Evolutionary conservation across 2,797 vertebrate genomes (phyloP), one percentile per base, ranked within the genome.

Genomic region (Cyprinodon diabolis): DNA sequence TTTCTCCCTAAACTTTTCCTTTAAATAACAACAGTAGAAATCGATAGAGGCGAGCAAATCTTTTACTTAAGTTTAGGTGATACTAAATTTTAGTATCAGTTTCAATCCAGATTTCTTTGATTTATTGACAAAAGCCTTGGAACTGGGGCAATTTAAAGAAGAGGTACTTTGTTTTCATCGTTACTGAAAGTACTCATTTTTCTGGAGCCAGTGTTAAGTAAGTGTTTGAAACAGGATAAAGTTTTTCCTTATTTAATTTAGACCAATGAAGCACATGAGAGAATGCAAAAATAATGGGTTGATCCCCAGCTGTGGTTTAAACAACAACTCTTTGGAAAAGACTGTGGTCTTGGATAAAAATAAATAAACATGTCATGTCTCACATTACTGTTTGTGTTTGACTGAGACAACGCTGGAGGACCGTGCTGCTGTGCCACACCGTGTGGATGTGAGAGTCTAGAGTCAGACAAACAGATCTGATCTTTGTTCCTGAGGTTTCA

Each of bases 401-500:
- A 37, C 58, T 19, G 58, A 37, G 58, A 37, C 30, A 14, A 45
- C 12, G 40, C 62, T 65, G 21, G 19, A 45, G 40, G 12, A 15
- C 62, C 12, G 21, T 45, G 19, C 62, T 23, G 40, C 62, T 63
- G 60, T 37, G 6, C 37, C 40, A 37, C 40, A 43, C 60, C 19
- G 35, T n/a, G 17, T n/a, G 60, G 11, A 63, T 17, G 37, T 45
- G 10, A 45, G 37, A 37, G 15, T 62, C 15, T 10, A 40, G 30
- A 1, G 37, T 9, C 19, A 43, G 40, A 65, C 40, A 23, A 65
- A 14, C 60, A 43, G 75, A 70, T n/a, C 67, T 74, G 48, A 67
- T 74, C 25, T 17, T 37, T 72, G 7, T 60, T 68, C 74, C 71
- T 81, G 62, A 40, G 66, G 69, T 79, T 75, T 75, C 69, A 78